Base-by-base conservation (phyloP, 2,797 vertebrate species). In the Thaleichthys pacificus region DNA sequence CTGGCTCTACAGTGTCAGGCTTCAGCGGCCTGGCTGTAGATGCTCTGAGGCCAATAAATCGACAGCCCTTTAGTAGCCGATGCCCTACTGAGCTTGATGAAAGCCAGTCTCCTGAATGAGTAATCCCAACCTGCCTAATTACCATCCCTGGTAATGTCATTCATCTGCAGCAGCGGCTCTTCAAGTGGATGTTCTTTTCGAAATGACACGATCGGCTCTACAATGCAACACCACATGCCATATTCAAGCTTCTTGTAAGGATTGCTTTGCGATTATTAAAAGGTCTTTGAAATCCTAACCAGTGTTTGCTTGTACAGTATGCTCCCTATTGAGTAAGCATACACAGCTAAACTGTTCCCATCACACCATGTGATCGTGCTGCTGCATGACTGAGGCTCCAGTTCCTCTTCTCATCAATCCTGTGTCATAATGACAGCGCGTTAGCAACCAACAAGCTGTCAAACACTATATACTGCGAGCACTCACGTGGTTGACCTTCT, bases 401-500 rank as follows among this genome's bases (percentile, higher is more conserved):
- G 3, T 47, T 17, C 47, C 38, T 66, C 38, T 22, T 24, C 4
- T 63, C 72, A 68, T 74, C 24, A 74, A 71, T 15, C 62, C 6
- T 1, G 21, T 74, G 28, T 61, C 35, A 15, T 61, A 61, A 65
- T 26, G 35, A 67, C 17, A 30, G 26, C 15, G 38, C 56, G 66
- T 73, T 3, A 66, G 28, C 3, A 35, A 49, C 19, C 56, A 24
- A 74, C 64, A 63, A 60, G n/a, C 5, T 60, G 22, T 70, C 32
- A 35, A 62, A 32, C 61, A 67, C 17, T 67, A 67, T 42, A 64
- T 15, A 17, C 0, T 49, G 15, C 26, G 14, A n/a, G 15, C 38
- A 11, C 38, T 9, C 42, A 66, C 26, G 14, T 68, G 76, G n/a
- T 77, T n/a, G 68, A 67, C 62, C 74, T 69, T 81, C 69, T 49